Evolutionary conservation across 2,113 vertebrate species (phyloP).

Genomic region (Lasiurus borealis): DNA sequence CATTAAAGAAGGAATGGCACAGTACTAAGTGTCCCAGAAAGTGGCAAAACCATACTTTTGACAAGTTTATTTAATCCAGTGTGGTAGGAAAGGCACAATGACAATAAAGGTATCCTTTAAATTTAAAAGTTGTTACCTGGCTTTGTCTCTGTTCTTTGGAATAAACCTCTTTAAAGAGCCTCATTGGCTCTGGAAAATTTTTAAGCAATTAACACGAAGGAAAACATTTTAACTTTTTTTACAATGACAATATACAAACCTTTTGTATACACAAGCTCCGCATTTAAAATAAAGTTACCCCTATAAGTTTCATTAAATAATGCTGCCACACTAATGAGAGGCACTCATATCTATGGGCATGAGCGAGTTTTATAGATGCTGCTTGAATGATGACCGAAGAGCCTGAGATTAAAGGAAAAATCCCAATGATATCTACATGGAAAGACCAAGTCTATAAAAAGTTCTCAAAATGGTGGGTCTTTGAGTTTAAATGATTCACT

Average conservation of each 20-base stretch:
- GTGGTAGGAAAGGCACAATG: conserved; percentile 73
- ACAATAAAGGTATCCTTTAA: conserved; percentile 61
- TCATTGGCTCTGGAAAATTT: conserved; percentile 51
- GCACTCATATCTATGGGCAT: conserved; percentile 48
- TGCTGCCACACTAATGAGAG: conserved; percentile 46
- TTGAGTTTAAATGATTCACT: conserved; percentile 62
- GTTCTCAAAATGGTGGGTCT: conserved; percentile 68
- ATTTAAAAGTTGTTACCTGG: conserved; percentile 60
- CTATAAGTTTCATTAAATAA: conserved; percentile 73
- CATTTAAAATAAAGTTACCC: conserved; percentile 61
- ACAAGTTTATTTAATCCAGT: conserved; percentile 77
- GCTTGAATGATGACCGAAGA: conserved; percentile 52
- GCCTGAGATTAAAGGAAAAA: conserved; percentile 60
- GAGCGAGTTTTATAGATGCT: conserved; percentile 62
- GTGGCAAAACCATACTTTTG: conserved; percentile 46
- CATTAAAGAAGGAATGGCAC: neutral
- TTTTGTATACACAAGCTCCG: conserved; percentile 22
- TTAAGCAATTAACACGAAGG: conserved; percentile 59
- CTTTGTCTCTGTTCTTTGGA: conserved; percentile 70
- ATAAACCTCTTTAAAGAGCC: conserved; percentile 69
- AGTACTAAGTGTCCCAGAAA: neutral
- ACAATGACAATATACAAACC: conserved; percentile 84
- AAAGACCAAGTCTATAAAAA: conserved; percentile 78
- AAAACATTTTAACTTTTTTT: conserved; percentile 71
- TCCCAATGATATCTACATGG: conserved; percentile 75